Base-by-base conservation (phyloP, 2,797 vertebrate species). In the Sarcophilus harrisii region DNA sequence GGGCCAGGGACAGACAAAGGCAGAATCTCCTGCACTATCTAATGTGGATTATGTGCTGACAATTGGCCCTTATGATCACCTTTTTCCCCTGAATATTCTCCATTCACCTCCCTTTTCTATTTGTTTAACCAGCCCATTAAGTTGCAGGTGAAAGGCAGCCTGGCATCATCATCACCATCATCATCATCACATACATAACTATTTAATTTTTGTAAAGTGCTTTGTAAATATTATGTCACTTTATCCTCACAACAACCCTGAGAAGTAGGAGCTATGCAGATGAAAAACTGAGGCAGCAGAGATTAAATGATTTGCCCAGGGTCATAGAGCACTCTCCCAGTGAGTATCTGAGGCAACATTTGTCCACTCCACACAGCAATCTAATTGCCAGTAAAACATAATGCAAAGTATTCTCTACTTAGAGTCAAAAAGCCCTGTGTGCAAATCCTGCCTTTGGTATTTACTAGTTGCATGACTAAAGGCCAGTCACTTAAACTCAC, bases 21-120 rank as follows among this genome's bases (percentile, higher is more conserved):
- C 5, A 62, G 30, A 6, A 55, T 87, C 92, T 95, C 96, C 55
- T 29, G 92, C 81, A 55, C 95, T 95, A 55, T 92, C 11, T 28
- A 90, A 32, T 21, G 21, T 28, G n/a, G 4, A 3, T 8, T 3
- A 0, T 89, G 5, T 57, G 24, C 10, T 93, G 58, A 49, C 49
- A 5, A 18, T 21, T 59, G 32, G 28, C 30, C 54, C 55, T 94
- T 87, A 57, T 49, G 28, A 94, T 60, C 90, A 45, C 58, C 10
- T 12, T 91, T 90, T 28, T 87, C 94, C n/a, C 38, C 92, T 90
- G 2, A 52, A n/a, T 57, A 57, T 29, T 66, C 57, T 90, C 57
- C 60, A 5, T 49, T 66, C 38, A 49, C 9, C 21, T 49, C 10
- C 9, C 73, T 87, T 30, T 87, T 49, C 38, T n/a, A 27, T 45